phyloP scores from a whole-genome alignment of 1,140 invertebrate genomes.

The Acromyrmex heyeri region DNA sequence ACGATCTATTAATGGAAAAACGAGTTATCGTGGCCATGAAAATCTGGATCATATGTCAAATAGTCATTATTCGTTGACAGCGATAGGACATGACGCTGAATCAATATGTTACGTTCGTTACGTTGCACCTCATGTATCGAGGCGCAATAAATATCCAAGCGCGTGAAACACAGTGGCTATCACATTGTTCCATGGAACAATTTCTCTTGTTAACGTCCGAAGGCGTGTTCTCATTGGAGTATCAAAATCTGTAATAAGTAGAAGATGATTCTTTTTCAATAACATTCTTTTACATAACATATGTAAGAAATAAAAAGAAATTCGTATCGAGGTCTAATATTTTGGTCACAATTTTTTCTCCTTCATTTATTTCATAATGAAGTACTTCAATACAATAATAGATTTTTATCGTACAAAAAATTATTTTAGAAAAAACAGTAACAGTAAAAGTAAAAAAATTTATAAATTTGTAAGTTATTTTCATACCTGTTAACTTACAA shows the following conservation, averaged over 20 bases:
- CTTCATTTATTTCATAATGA: background rate
- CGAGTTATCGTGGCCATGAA: conserved; percentile 53
- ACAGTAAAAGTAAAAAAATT: background rate
- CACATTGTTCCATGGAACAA: background rate
- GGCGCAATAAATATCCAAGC: conserved; percentile 55
- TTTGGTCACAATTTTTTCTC: background rate
- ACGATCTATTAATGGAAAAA: conserved; percentile 39
- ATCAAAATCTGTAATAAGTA: background rate
- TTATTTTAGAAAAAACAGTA: background rate
- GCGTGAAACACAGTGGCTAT: conserved; percentile 19
- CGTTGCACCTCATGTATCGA: conserved; percentile 47
- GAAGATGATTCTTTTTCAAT: background rate
- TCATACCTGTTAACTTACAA: background rate
- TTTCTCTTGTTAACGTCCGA: conserved; percentile 23
- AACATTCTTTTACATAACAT: background rate
- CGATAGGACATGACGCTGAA: conserved; percentile 48
- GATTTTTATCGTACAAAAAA: no score
- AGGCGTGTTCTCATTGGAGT: background rate
- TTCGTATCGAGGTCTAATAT: background rate
- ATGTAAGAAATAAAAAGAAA: background rate
- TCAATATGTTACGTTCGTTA: conserved; percentile 57
- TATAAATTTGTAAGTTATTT: background rate
- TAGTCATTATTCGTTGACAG: conserved; percentile 54
- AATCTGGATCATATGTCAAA: conserved; percentile 54
- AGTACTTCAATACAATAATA: no score